These are phyloP conservation scores for Oscheius sp. DNA, from an alignment of 2,888 invertebrate genomes.

Conservation along the genomic window DNA sequence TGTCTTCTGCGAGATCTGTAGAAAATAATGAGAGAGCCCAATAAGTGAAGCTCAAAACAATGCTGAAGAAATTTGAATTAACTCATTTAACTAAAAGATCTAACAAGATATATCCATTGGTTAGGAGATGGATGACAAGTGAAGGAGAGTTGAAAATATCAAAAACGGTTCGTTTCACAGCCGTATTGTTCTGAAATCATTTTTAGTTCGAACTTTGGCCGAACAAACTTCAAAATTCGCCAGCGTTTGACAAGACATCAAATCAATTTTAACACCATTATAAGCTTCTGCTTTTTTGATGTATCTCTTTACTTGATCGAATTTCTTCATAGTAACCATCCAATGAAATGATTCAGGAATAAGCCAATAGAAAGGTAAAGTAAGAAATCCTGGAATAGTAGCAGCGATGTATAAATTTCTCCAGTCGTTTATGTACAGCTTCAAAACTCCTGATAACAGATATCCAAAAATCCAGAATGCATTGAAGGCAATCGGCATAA, in stretches of 20 bases:
- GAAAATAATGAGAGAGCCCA: slow-evolving; percentile 68
- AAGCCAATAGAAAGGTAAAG: slow-evolving; percentile 56
- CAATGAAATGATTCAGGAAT: slow-evolving; percentile 64
- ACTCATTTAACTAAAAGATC: slow-evolving; percentile 11
- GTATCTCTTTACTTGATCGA: slow-evolving; percentile 35
- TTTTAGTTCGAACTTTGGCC: too few relatives aligned
- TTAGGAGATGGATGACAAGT: slow-evolving; percentile 53
- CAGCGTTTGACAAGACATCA: slow-evolving; percentile 28
- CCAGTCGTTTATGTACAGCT: slow-evolving; percentile 58
- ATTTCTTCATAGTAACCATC: slow-evolving; percentile 59
- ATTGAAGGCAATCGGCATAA: slow-evolving; percentile 42
- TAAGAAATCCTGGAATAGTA: slow-evolving; percentile 54
- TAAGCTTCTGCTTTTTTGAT: slow-evolving; percentile 47
- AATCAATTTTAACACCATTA: slow-evolving; percentile 47
- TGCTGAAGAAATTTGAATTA: slow-evolving; percentile 42
- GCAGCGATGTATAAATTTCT: slow-evolving; percentile 58
- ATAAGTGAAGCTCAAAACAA: slow-evolving; percentile 67
- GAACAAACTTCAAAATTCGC: background rate
- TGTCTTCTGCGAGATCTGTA: slow-evolving; percentile 64
- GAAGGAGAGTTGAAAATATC: slow-evolving; percentile 47
- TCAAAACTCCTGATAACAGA: slow-evolving; percentile 56
- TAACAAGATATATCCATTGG: slow-evolving; percentile 62
- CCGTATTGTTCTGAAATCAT: background rate
- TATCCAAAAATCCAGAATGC: slow-evolving; percentile 41
- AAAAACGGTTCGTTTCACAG: slow-evolving; percentile 32